Base-by-base conservation (phyloP, 2,797 vertebrate species). In the Sphenodon punctatus region DNA sequence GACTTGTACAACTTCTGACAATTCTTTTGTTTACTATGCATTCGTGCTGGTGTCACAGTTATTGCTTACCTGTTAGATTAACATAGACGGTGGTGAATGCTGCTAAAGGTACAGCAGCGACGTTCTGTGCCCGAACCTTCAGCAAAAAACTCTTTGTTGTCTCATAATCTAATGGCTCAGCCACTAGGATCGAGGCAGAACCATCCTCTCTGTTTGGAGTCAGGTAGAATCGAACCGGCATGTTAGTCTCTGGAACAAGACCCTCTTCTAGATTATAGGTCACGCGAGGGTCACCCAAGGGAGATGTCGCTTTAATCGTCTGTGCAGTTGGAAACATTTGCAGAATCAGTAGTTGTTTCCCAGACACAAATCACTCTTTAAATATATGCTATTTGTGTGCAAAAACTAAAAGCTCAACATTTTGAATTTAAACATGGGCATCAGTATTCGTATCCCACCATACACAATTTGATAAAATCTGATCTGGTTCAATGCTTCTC, bases 211-310 rank as follows among this genome's bases (percentile, higher is more conserved):
- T 95, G 93, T 98, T 98, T n/a, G 97, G 96, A 39, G 97, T 97
- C 90, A 98, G 82, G 91, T 98, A 98, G 94, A 98, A 98, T 34
- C 95, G 96, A 43, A 98, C 94, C 0, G 97, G 97, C 97, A 97
- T 97, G 95, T 97, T 98, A 91, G 96, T 97, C 91, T 98, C 97
- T 0, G 96, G 97, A 61, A 98, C 97, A 94, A 97, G 96, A 11
- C 97, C 97, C 7, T 98, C 97, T 72, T 97, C 97, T 76, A 98
- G 90, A 88, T 96, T 98, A 60, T 98, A 98, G 2, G 97, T 98
- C 65, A 98, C 96, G 66, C 96, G 95, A 34, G 97, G 96, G 91
- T 98, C 97, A 16, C 97, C 97, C 4, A 97, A 95, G 8, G 94
- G 95, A 30, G 97, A 98, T 5, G 95, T 97, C 69, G 96, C 96